Percentiles rank a stretch among this genome's conserved stretches.
phyloP scores from a whole-genome alignment of 2,888 invertebrate genomes.

The Operophtera brumata region DNA sequence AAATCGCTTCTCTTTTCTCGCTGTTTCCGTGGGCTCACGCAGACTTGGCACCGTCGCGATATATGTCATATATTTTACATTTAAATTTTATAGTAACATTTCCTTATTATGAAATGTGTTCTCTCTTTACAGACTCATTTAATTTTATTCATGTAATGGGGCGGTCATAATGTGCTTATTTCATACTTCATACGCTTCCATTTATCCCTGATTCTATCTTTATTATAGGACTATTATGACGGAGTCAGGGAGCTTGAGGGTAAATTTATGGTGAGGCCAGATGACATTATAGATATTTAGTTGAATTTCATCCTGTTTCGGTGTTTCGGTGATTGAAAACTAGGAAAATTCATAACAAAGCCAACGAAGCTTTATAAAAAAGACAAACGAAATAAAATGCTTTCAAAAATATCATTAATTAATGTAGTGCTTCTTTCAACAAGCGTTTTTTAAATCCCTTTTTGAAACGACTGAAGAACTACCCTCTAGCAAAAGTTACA shows the following conservation, averaged over 20 bases:
- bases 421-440: too few species aligned
- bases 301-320: too few species aligned
- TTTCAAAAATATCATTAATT: too few species aligned
- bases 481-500: too few species aligned
- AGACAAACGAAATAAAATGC: too few species aligned
- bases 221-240: slow-evolving; percentile 9
- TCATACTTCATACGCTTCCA: slow-evolving; percentile 8
- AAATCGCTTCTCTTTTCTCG: background rate
- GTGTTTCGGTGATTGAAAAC: too few species aligned
- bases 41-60: slow-evolving; percentile 32
- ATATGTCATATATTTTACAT: slow-evolving; percentile 46
- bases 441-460: too few species aligned
- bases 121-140: slow-evolving; percentile 28
- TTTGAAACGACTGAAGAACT: too few species aligned
- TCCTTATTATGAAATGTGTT: slow-evolving; percentile 35
- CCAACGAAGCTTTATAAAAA: too few species aligned
- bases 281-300: background rate
- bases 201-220: slow-evolving; percentile 14
- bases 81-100: slow-evolving; percentile 45
- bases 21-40: slow-evolving; percentile 25
- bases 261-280: background rate
- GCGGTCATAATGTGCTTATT: slow-evolving; percentile 10
- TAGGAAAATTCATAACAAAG: too few species aligned
- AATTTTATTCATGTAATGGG: slow-evolving; percentile 27
- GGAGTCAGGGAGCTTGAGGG: background rate